Evolutionary conservation across 2,888 invertebrate species (phyloP).

Genomic region (Archaeoteleia sp.): DNA sequence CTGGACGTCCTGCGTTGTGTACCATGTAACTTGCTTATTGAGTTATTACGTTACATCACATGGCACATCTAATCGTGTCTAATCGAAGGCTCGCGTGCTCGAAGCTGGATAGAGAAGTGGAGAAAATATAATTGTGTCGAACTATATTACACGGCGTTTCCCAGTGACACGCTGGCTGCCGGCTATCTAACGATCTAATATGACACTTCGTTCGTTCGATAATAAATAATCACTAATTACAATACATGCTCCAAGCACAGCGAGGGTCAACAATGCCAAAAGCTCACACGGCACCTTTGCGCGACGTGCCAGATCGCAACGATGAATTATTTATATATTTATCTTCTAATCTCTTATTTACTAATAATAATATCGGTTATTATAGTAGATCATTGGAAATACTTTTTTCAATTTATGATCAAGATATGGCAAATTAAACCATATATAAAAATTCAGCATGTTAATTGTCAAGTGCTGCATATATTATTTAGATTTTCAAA

Average conservation of each 20-base stretch:
- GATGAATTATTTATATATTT: no score
- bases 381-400: no score
- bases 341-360: no score
- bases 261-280: conserved; percentile 9
- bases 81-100: conserved; percentile 28
- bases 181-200: conserved; percentile 25
- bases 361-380: no score
- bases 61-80: conserved; percentile 52
- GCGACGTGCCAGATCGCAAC: no score
- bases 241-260: conserved; percentile 21
- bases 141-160: conserved; percentile 52
- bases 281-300: conserved; percentile 36
- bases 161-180: conserved; percentile 19
- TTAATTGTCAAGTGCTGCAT: no score
- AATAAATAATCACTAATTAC: conserved; percentile 56
- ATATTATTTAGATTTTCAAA: no score
- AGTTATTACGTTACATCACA: conserved; percentile 16
- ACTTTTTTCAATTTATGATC: no score
- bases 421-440: no score
- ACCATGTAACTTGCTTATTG: conserved; percentile 25
- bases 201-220: conserved; percentile 24
- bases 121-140: conserved; percentile 56
- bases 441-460: no score
- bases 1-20: conserved; percentile 20
- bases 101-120: conserved; percentile 9